These are phyloP conservation scores for Brachyptera putata DNA, from an alignment of 2,888 invertebrate species.

Conservation along the genomic window DNA sequence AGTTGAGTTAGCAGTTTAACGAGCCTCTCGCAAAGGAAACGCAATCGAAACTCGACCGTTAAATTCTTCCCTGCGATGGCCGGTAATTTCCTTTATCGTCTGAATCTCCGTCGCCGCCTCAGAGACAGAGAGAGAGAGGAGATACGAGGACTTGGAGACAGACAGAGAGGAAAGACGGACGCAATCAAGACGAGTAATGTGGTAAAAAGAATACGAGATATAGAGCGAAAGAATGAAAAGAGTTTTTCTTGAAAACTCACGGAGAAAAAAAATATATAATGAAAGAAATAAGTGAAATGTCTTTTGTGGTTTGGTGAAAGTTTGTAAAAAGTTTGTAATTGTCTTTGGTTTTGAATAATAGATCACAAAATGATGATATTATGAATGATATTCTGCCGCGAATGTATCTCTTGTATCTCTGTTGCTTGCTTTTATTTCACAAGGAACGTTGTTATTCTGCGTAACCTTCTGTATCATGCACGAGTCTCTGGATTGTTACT, in stretches of 20 bases:
- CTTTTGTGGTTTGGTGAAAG: not conserved
- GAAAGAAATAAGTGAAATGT: conserved; percentile 24
- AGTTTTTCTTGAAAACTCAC: too few relatives aligned
- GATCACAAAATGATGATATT: not conserved
- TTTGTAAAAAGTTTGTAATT: conserved; percentile 1
- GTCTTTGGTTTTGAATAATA: not conserved
- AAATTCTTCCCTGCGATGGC: conserved; percentile 14
- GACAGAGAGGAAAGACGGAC: conserved; percentile 20
- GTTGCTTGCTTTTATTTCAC: too few relatives aligned
- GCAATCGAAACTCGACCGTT: conserved; percentile 17
- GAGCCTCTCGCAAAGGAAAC: conserved; percentile 4
- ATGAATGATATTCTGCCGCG: too few relatives aligned
- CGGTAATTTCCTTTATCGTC: conserved; percentile 19
- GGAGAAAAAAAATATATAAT: conserved; percentile 18
- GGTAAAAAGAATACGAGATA: conserved; percentile 19
- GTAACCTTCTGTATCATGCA: too few relatives aligned
- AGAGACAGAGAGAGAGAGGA: too few relatives aligned
- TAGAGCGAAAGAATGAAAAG: not conserved
- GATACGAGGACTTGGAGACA: conserved; percentile 9
- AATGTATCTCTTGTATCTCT: too few relatives aligned
- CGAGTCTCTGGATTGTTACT: too few relatives aligned
- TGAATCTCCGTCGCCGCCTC: conserved; percentile 14
- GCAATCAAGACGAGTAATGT: conserved; percentile 23
- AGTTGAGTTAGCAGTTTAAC: conserved; percentile 6
- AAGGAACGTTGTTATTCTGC: too few relatives aligned